Evolutionary conservation across 30 jellyfish, hydroid and myxozoan species (phyloP), one percentile per base, ranked within the genome.

Genomic region (Hydra vulgaris): DNA sequence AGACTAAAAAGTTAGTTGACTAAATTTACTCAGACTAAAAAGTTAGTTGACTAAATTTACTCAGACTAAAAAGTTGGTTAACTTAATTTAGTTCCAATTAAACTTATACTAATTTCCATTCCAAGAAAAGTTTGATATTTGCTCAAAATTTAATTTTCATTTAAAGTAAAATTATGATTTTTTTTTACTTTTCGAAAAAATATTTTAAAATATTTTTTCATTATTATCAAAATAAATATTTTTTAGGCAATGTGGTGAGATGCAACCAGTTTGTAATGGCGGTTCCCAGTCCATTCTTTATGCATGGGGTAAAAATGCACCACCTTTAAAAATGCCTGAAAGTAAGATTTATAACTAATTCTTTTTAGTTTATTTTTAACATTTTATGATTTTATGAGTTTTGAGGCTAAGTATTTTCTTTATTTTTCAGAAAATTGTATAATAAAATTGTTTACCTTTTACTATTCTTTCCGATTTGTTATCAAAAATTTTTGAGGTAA

Each of bases 261-360:
- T 94, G 99, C 77, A 71, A 18, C 95, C 95, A 18, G 99, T 94
- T 20, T 94, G 99, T 74, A 73, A 72, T 18, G 78, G 85, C 21
- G 96, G 96, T 15, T 40, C 81, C 4, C 99, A 94, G 61, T 79
- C 81, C 17, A 87, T 94, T 73, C 83, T 87, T 81, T 94, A 94
- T 85, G 99, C 99, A 1, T 94, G 99, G 99, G 99, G 96, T 27
- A 87, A 85, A 82, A 94, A 94, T 87, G 99, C 99, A 0, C 99
- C 99, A 74, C 77, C 95, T 0, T 89, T 94, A 15, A 82, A 77
- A 26, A 78, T 94, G 77, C 99, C 99, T n/a, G 84, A 84, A 81
- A 94, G 99, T 92, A 8, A 81, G 86, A 54, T 18, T 17, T 71
- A 26, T 1, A n/a, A n/a, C n/a, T n/a, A n/a, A n/a, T 25, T 70